Percentiles rank a stretch among this genome's conserved stretches.
phyloP scores from a whole-genome alignment of 2,797 vertebrate species.

The Hafferia zeledoni region DNA sequence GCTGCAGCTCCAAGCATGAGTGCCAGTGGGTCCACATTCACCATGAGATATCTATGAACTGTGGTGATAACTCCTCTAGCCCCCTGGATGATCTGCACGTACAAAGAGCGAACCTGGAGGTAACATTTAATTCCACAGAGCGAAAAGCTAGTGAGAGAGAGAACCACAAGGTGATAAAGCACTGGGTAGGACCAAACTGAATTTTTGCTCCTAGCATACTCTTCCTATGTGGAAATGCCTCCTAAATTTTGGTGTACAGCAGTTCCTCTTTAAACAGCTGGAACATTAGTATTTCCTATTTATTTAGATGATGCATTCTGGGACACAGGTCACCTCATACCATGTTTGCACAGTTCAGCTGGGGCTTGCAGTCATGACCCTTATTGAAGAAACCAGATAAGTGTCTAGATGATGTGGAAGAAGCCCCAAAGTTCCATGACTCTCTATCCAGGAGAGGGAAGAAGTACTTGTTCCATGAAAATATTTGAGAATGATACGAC shows the following conservation, averaged over 20 bases:
- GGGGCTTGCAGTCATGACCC: not conserved
- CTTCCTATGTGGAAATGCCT: not conserved
- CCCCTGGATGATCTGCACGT: not conserved
- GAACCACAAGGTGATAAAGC: not conserved
- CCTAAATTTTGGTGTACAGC: not conserved
- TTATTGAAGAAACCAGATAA: not conserved
- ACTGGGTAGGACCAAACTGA: not conserved
- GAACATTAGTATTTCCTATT: not conserved
- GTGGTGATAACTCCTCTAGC: not conserved
- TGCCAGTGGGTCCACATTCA: not conserved
- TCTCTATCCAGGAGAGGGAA: not conserved
- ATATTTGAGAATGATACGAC: not conserved
- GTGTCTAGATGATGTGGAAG: not conserved
- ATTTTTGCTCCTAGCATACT: not conserved
- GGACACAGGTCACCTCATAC: not conserved
- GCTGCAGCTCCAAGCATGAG: not conserved
- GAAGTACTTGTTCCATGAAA: not conserved
- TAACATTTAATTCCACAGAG: not conserved
- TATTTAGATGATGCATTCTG: not conserved
- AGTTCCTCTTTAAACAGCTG: not conserved
- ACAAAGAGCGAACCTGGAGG: not conserved
- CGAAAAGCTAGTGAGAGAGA: not conserved
- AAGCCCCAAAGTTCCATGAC: not conserved
- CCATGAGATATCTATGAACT: not conserved
- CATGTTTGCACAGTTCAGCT: not conserved